phyloP scores from a whole-genome alignment of 2,888 invertebrate genomes.

The Heteropelma amictum region DNA sequence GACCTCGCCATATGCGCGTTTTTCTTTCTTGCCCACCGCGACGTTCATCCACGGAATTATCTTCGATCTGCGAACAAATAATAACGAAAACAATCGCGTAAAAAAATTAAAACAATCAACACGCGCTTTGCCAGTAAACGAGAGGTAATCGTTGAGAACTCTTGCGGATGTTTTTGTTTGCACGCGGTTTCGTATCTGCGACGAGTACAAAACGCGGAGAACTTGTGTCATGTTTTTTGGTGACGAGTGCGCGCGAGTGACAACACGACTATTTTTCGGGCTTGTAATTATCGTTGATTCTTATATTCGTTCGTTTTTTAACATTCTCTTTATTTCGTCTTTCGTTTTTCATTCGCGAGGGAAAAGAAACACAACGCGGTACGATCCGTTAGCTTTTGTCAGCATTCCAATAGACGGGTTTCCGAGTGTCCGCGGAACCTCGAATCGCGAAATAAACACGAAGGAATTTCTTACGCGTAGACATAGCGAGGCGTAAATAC shows the following conservation, averaged over 20 bases:
- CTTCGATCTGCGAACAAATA: too few relatives aligned
- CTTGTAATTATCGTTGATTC: too few relatives aligned
- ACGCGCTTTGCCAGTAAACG: too few relatives aligned
- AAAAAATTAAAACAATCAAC: too few relatives aligned
- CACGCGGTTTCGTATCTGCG: too few relatives aligned
- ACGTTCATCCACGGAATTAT: too few relatives aligned
- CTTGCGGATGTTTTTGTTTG: too few relatives aligned
- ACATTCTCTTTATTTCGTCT: neutral
- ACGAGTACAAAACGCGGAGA: too few relatives aligned
- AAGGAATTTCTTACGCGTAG: constrained; percentile 6
- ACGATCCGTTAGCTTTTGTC: constrained; percentile 22
- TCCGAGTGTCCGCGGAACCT: neutral
- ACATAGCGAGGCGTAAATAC: too few relatives aligned
- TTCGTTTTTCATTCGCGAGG: neutral
- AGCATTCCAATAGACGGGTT: too few relatives aligned
- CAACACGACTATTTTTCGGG: neutral
- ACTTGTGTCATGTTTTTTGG: constrained; percentile 30
- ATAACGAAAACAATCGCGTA: too few relatives aligned
- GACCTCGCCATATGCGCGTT: constrained; percentile 64
- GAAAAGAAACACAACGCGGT: constrained; percentile 17
- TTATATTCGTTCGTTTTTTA: neutral
- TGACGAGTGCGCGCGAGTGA: constrained; percentile 39
- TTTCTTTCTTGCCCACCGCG: constrained; percentile 51
- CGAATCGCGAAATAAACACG: constrained; percentile 19
- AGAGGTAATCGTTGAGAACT: too few relatives aligned